Conservation (phyloP, 2,888 invertebrate genomes). For the Caprella mutica region DNA sequence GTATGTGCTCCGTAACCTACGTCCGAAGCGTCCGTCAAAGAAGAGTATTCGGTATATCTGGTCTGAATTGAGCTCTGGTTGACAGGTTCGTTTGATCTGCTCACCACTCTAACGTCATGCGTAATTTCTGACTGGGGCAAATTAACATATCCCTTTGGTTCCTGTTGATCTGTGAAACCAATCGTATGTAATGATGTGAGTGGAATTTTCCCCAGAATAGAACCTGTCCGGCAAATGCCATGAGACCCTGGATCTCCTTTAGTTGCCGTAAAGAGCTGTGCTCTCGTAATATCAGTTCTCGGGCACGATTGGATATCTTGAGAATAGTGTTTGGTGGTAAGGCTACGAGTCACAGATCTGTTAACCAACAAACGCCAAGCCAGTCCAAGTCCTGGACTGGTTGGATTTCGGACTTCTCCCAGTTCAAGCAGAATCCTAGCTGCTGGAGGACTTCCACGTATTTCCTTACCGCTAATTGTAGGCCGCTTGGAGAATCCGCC, state of each 20-base stretch:
- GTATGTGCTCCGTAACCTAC: neutral
- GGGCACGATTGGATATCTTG: neutral
- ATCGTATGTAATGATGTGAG: neutral
- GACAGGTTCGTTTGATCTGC: neutral
- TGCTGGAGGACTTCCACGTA: too few relatives aligned
- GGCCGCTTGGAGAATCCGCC: too few relatives aligned
- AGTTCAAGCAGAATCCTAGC: too few relatives aligned
- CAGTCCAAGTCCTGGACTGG: neutral
- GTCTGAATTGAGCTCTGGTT: neutral
- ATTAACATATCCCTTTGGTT: too few relatives aligned
- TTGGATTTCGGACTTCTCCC: neutral
- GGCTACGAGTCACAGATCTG: neutral
- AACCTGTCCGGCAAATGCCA: neutral
- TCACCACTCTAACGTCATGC: neutral
- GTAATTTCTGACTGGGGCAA: neutral
- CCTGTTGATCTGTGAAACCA: too few relatives aligned
- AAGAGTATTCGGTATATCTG: neutral
- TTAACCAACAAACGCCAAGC: neutral
- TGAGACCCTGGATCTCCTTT: neutral
- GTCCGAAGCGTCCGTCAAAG: neutral
- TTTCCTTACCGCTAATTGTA: too few relatives aligned
- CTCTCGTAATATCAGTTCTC: neutral
- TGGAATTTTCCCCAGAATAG: neutral
- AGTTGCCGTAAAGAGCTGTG: neutral
- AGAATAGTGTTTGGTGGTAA: neutral